Percentiles rank a stretch among this genome's conserved stretches.
Conservation (phyloP, 2,797 vertebrate genomes). For the Melanogrammus aeglefinus region DNA sequence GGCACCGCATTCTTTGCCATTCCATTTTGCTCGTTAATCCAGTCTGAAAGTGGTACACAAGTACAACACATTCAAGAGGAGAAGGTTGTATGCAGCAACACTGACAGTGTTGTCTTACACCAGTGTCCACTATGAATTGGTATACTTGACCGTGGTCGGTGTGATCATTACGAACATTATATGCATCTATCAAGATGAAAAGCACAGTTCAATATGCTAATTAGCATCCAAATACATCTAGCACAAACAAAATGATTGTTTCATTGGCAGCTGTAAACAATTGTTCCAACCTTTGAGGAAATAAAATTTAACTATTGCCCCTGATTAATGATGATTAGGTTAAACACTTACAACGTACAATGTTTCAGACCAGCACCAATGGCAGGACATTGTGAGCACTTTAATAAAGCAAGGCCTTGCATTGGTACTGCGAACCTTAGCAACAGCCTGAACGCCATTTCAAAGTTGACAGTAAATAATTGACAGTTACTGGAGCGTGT, state of each 20-base stretch:
- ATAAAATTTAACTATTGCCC: neutral
- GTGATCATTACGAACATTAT: neutral
- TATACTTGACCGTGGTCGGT: neutral
- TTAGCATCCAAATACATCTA: neutral
- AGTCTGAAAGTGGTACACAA: conserved; percentile 19
- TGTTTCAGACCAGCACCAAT: neutral
- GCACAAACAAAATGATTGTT: neutral
- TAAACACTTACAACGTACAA: neutral
- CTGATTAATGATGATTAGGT: neutral
- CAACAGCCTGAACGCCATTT: neutral
- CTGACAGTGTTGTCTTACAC: neutral
- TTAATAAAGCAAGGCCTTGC: neutral
- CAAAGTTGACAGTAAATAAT: neutral
- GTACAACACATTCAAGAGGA: neutral
- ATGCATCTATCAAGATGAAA: neutral
- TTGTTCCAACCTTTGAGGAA: neutral
- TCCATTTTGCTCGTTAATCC: neutral
- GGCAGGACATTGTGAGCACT: neutral
- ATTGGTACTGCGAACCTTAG: neutral
- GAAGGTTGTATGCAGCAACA: neutral
- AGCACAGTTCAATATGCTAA: neutral
- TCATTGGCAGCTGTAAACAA: neutral
- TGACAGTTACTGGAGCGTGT: neutral
- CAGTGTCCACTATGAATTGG: neutral
- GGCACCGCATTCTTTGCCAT: conserved; percentile 31